phyloP scores from a whole-genome alignment of 2,888 invertebrate genomes.

The Epinotia demarniana region DNA sequence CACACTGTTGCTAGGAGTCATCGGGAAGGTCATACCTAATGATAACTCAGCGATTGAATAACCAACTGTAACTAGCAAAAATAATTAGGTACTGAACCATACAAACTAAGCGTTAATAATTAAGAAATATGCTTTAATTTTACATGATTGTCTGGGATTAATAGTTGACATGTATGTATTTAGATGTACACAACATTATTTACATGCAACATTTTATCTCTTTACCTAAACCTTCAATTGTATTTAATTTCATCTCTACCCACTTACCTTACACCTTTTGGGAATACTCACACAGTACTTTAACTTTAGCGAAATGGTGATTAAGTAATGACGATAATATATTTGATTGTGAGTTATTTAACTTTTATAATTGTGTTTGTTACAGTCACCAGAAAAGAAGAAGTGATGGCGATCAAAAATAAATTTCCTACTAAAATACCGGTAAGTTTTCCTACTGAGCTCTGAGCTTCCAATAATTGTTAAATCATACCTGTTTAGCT shows the following conservation, averaged over 20 bases:
- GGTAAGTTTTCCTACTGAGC: conserved; percentile 77
- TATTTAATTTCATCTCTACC: too few relatives aligned
- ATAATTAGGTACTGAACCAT: background rate
- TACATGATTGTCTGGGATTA: background rate
- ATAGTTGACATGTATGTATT: background rate
- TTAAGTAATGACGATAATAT: background rate
- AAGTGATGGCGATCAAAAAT: conserved; percentile 90
- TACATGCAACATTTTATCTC: background rate
- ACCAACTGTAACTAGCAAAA: background rate
- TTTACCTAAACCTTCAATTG: too few relatives aligned
- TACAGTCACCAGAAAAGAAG: conserved; percentile 89
- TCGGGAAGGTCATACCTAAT: background rate
- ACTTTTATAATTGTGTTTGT: conserved; percentile 49
- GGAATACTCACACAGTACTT: background rate
- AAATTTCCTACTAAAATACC: conserved; percentile 93
- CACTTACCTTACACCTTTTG: too few relatives aligned
- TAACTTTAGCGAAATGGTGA: background rate
- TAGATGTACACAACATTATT: background rate
- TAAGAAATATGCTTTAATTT: background rate
- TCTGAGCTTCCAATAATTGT: background rate
- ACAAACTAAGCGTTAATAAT: background rate
- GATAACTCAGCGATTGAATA: background rate
- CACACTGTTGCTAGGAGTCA: background rate
- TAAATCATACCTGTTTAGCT: background rate
- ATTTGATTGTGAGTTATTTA: background rate